These are phyloP conservation scores for Gavia stellata DNA, from an alignment of 2,113 vertebrate genomes.

Conservation along the genomic window DNA sequence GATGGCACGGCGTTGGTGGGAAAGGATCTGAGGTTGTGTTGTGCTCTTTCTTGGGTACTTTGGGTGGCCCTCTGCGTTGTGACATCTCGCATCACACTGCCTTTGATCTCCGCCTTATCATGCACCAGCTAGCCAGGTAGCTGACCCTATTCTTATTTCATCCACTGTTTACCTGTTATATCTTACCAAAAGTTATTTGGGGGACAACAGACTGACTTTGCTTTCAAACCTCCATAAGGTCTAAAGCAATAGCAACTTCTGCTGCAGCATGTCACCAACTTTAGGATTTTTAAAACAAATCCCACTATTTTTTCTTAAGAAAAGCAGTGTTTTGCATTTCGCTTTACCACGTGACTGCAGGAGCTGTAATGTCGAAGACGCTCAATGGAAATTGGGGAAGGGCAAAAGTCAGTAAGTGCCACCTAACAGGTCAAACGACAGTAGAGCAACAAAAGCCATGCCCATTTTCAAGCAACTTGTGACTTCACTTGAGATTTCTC, in stretches of 20 bases:
- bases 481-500: not conserved
- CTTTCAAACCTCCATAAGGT: not conserved
- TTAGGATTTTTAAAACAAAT: not conserved
- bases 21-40: not conserved
- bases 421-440: not conserved
- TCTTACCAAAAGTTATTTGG: not conserved
- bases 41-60: not conserved
- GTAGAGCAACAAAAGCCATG: not conserved
- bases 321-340: not conserved
- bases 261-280: not conserved
- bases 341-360: not conserved
- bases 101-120: not conserved
- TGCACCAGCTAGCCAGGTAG: not conserved
- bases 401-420: not conserved
- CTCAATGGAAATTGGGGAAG: not conserved
- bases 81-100: not conserved
- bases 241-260: not conserved
- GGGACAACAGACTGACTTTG: not conserved
- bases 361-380: not conserved
- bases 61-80: not conserved
- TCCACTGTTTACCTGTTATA: not conserved
- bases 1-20: not conserved
- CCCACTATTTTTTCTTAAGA: not conserved
- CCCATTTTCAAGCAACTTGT: not conserved
- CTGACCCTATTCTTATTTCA: not conserved